Conservation (phyloP, 2,113 vertebrate genomes). For the Gobiocypris rarus region DNA sequence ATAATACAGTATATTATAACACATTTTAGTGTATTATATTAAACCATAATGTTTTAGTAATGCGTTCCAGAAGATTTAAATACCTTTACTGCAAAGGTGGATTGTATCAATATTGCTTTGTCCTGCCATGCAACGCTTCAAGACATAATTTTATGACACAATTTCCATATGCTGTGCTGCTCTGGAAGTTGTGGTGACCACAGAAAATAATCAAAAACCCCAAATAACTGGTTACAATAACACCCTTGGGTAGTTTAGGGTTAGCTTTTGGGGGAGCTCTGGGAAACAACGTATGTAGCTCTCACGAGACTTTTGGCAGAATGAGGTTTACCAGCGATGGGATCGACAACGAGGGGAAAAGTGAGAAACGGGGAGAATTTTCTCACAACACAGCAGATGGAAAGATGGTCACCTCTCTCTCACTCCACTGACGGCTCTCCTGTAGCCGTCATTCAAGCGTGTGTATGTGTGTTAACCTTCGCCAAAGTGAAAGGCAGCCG, state of each 20-base stretch:
- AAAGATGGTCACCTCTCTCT: background rate
- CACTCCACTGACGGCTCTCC: slow-evolving; percentile 27
- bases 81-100: background rate
- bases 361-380: slow-evolving; percentile 16
- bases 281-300: background rate
- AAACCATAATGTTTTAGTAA: background rate
- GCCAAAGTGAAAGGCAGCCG: slow-evolving; percentile 77
- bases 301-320: background rate
- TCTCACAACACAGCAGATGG: background rate
- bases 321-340: background rate
- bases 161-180: background rate
- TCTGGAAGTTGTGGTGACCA: background rate
- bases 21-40: no score
- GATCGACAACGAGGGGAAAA: background rate
- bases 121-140: background rate
- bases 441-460: slow-evolving; percentile 63
- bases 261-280: background rate
- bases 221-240: background rate
- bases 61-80: background rate
- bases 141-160: background rate
- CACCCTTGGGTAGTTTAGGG: background rate
- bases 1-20: no score
- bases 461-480: slow-evolving; percentile 72
- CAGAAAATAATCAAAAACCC: background rate
- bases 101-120: background rate